Conservation (phyloP, 2,797 vertebrate species). For the Fistularia commersonii region DNA sequence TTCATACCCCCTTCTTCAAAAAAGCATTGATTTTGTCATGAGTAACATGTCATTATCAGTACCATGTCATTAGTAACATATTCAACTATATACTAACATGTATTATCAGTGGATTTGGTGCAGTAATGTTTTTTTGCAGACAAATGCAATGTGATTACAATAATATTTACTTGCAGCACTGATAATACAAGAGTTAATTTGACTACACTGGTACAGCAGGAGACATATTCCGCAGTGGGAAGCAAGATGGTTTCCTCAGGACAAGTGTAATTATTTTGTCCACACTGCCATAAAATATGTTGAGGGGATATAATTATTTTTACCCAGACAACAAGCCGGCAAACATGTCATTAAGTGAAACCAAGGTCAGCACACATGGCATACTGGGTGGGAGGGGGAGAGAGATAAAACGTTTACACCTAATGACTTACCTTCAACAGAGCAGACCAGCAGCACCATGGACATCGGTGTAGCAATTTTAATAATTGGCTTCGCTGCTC, state of each 20-base stretch:
- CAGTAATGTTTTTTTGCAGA: no score
- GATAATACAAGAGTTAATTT: no score
- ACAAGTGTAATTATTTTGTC: conserved; percentile 31
- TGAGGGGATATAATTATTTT: conserved; percentile 19
- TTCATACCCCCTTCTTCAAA: no score
- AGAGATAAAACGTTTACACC: conserved; percentile 53
- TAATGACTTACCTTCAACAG: conserved; percentile 54
- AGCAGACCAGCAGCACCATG: conserved; percentile 52
- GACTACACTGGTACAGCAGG: neutral
- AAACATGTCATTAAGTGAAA: conserved; percentile 30
- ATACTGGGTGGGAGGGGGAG: conserved; percentile 32
- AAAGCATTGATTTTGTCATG: no score
- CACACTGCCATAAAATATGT: conserved; percentile 16
- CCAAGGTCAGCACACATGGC: conserved; percentile 42
- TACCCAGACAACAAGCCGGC: conserved; percentile 23
- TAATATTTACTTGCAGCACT: no score
- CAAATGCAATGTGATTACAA: no score
- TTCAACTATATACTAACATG: no score
- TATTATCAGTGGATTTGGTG: no score
- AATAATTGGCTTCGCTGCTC: conserved; percentile 66
- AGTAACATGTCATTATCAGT: no score
- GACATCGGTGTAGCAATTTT: conserved; percentile 66
- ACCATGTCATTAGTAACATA: no score
- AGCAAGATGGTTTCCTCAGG: conserved; percentile 8
- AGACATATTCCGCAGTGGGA: conserved; percentile 5